Percentiles rank a stretch among this genome's conserved stretches.
These are phyloP conservation scores for Tortricodes alternella DNA, from an alignment of 2,888 invertebrate species.

Conservation along the genomic window DNA sequence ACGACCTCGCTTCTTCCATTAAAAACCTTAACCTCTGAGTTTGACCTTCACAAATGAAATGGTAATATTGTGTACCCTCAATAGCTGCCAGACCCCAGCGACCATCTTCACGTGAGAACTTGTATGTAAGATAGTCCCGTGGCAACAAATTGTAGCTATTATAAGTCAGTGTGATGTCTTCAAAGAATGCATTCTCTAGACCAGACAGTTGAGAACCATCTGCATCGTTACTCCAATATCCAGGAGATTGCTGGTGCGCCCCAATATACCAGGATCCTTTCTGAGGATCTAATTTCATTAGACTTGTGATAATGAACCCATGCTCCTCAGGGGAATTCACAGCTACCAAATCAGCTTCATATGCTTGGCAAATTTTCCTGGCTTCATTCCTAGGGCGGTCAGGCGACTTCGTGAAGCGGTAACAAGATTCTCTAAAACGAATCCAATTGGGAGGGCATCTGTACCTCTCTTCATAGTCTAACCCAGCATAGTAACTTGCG, in stretches of 20 bases:
- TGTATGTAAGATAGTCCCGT: conserved; percentile 91
- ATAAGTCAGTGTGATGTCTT: conserved; percentile 73
- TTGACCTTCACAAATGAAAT: conserved; percentile 95
- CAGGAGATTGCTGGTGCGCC: conserved; percentile 87
- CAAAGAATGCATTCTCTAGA: conserved; percentile 92
- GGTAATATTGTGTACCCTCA: conserved; percentile 87
- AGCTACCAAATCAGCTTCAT: conserved; percentile 90
- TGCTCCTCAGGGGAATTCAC: conserved; percentile 93
- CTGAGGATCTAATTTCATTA: conserved; percentile 92
- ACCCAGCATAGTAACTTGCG: conserved; percentile 66
- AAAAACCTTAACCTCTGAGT: conserved; percentile 87
- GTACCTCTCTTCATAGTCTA: conserved; percentile 72
- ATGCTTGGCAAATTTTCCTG: conserved; percentile 91
- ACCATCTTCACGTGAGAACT: conserved; percentile 86
- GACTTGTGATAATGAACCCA: conserved; percentile 90
- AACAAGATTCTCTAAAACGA: conserved; percentile 91
- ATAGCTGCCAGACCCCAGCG: conserved; percentile 94
- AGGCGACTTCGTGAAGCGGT: conserved; percentile 94
- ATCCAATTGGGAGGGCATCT: conserved; percentile 94
- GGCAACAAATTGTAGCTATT: conserved; percentile 79
- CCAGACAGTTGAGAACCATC: conserved; percentile 91
- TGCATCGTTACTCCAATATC: conserved; percentile 91
- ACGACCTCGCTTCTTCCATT: conserved; percentile 88
- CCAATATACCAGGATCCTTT: conserved; percentile 94
- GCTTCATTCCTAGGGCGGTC: conserved; percentile 91